Evolutionary conservation across 2,113 vertebrate genomes (phyloP), one percentile per base, ranked within the genome.

Genomic region (Syngnathus scovelli): DNA sequence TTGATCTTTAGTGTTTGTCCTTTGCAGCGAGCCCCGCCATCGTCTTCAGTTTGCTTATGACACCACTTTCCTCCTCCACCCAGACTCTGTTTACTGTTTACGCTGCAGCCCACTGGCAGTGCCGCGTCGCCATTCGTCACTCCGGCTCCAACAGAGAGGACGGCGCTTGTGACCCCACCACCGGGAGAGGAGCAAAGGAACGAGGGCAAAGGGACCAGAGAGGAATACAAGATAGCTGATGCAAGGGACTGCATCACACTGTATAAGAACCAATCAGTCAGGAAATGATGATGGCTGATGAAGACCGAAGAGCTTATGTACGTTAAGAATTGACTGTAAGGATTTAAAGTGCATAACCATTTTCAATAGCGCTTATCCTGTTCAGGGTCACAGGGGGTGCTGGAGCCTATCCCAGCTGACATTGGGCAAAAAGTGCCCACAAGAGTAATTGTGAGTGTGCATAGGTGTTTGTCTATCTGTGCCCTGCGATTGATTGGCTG

Each of bases 101-200:
- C 19, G 76, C 84, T 78, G 71, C 44, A 13, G 73, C 77, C 78
- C 59, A 39, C 81, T 72, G 77, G 74, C 83, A 65, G 64, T 51
- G 76, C 78, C 61, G 56, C 33, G 76, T 73, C 80, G 75, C 75
- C 78, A 79, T 86, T 84, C 49, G 51, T 89, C 84, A 81, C 80
- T 81, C 72, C 70, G 73, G 73, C 80, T 81, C 68, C 76, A 79
- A 77, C 68, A 70, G 79, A 85, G 70, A 83, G 84, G 84, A 85
- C 83, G 78, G 68, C 64, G 52, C 76, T 78, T 62, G 49, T 83
- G 83, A 86, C 79, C 81, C 72, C 66, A 79, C 72, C 75, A 67
- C 64, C 74, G 78, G 78, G 73, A 77, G 71, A 74, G 66, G 70
- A 71, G 74, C 67, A 46, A 80, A 70, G 62, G 69, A 70, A 75